Evolutionary conservation across 2,888 invertebrate species (phyloP).

Genomic region (Cylindroiulus punctatus): DNA sequence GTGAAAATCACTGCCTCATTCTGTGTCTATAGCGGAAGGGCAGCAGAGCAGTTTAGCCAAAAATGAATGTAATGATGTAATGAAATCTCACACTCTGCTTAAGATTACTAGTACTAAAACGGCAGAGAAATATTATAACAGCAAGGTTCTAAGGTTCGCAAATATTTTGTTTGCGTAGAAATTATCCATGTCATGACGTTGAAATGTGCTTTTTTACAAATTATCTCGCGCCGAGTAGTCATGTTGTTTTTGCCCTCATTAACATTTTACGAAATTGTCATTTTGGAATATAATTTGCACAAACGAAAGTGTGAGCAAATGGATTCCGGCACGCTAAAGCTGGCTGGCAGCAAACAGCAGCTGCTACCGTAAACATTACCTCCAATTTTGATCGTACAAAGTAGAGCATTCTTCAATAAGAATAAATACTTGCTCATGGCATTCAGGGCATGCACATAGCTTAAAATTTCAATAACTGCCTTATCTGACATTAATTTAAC

Average conservation of each 20-base stretch:
- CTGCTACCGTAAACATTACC: not conserved
- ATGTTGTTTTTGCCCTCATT: not conserved
- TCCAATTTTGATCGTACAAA: not conserved
- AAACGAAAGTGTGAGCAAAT: not conserved
- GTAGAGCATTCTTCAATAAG: not conserved
- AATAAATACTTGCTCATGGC: too few species aligned
- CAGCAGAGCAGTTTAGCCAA: too few species aligned
- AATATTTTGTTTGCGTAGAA: too few species aligned
- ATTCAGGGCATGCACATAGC: not conserved
- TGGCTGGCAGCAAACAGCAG: not conserved
- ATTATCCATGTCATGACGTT: not conserved
- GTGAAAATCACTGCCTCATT: too few species aligned
- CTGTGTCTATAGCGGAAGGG: too few species aligned
- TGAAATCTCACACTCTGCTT: too few species aligned
- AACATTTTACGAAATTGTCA: not conserved
- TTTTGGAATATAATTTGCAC: constrained; percentile 3
- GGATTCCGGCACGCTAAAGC: not conserved
- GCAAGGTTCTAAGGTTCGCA: too few species aligned
- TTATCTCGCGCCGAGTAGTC: not conserved
- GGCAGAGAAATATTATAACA: too few species aligned
- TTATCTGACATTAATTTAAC: not conserved
- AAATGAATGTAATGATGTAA: too few species aligned
- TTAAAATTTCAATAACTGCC: not conserved
- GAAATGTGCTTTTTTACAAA: not conserved
- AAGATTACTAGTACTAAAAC: too few species aligned